A percentile compares a stretch with the other conserved stretches of the same genome.
Evolutionary conservation across 2,113 vertebrate genomes (phyloP).

Genomic region (Hoplias malabaricus): DNA sequence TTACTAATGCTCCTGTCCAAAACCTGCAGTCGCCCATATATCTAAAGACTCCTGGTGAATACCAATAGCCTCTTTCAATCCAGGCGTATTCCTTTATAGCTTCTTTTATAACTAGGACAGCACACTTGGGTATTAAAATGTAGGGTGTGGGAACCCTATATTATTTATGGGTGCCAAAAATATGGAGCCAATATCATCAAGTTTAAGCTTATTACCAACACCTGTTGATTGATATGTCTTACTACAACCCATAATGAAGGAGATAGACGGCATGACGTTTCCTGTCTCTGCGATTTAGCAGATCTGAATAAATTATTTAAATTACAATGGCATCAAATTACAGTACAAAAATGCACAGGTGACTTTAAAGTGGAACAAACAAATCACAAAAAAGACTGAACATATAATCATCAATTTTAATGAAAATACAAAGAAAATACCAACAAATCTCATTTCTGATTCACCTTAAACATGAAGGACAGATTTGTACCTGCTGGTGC

Average conservation of each 20-base stretch:
- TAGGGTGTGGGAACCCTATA: not conserved
- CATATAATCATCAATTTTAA: not conserved
- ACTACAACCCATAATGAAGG: no score
- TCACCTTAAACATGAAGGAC: not conserved
- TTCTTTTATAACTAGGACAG: not conserved
- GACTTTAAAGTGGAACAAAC: no score
- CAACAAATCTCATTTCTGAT: not conserved
- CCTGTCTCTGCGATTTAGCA: no score
- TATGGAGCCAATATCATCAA: no score
- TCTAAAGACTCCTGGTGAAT: not conserved
- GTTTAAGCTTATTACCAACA: no score
- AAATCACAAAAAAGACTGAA: no score
- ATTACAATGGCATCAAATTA: no score
- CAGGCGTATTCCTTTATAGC: not conserved
- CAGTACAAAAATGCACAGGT: no score
- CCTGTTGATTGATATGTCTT: no score
- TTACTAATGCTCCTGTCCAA: not conserved
- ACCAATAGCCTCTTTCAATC: not conserved
- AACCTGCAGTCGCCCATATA: not conserved
- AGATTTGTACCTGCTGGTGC: not conserved
- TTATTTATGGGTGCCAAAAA: not conserved
- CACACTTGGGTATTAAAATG: not conserved
- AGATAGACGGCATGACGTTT: no score
- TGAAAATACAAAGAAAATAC: not conserved
- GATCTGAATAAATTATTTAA: no score